Evolutionary conservation across 2,113 vertebrate species (phyloP).

Genomic region (Geococcyx californianus): DNA sequence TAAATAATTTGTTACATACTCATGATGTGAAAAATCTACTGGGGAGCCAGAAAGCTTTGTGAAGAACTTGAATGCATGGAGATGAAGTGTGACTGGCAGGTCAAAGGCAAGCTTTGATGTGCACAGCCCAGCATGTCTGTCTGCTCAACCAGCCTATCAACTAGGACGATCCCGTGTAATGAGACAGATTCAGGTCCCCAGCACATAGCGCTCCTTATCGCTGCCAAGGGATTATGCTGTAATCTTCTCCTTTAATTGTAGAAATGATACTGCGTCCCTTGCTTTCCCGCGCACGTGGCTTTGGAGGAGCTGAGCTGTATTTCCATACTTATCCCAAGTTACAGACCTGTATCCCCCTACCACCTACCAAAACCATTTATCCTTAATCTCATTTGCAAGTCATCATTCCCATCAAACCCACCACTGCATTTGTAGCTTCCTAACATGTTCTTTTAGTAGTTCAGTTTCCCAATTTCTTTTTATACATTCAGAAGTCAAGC

Average conservation of each 20-base stretch:
- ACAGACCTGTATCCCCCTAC: background rate
- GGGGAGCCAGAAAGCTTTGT: background rate
- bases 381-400: background rate
- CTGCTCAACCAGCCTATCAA: slow-evolving; percentile 22
- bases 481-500: background rate
- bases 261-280: background rate
- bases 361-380: background rate
- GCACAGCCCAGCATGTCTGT: background rate
- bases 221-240: slow-evolving; percentile 16
- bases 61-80: background rate
- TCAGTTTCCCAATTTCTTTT: background rate
- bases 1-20: slow-evolving; percentile 4
- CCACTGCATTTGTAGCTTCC: background rate
- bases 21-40: background rate
- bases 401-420: background rate
- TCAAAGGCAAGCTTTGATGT: slow-evolving; percentile 54
- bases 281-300: background rate
- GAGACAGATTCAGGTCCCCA: background rate
- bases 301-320: background rate
- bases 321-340: background rate
- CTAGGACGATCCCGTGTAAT: background rate
- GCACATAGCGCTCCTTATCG: slow-evolving; percentile 10
- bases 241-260: slow-evolving; percentile 39
- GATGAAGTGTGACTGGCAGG: slow-evolving; percentile 5
- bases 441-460: background rate